These are phyloP conservation scores for Plebejus anna DNA, from an alignment of 2,888 invertebrate genomes.

Conservation along the genomic window DNA sequence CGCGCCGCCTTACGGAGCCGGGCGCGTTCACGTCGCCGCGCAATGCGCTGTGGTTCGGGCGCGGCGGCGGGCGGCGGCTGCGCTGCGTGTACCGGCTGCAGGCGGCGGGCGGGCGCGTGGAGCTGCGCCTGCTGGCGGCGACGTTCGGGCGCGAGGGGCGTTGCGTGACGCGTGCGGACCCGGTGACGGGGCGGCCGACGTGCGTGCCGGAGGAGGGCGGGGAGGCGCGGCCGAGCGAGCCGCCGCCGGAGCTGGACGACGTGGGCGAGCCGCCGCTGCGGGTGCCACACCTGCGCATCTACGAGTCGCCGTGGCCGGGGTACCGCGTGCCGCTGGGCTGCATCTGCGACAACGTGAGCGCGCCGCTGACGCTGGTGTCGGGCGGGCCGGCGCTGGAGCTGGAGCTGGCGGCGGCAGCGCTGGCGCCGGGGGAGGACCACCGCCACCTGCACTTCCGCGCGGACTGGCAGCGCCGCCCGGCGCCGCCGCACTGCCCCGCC, in stretches of 20 bases:
- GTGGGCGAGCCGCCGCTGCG: constrained; percentile 65
- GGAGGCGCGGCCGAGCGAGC: constrained; percentile 42
- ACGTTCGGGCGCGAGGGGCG: constrained; percentile 82
- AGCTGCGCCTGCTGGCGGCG: constrained; percentile 83
- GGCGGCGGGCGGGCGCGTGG: constrained; percentile 82
- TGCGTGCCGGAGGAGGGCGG: constrained; percentile 51
- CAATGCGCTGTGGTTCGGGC: constrained; percentile 90
- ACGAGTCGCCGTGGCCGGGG: constrained; percentile 87
- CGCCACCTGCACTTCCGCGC: constrained; percentile 89
- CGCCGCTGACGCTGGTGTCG: constrained; percentile 51
- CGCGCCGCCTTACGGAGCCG: constrained; percentile 59
- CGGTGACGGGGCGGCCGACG: constrained; percentile 83
- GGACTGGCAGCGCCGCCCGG: constrained; percentile 56
- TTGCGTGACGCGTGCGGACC: constrained; percentile 85
- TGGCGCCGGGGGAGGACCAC: constrained; percentile 90
- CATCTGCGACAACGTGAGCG: constrained; percentile 86
- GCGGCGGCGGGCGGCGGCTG: constrained; percentile 88
- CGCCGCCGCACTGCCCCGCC: constrained; percentile 40
- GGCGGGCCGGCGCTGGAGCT: constrained; percentile 83
- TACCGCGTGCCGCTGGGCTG: constrained; percentile 86
- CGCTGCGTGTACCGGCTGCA: constrained; percentile 89
- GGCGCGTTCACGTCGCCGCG: constrained; percentile 86
- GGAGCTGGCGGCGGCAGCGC: constrained; percentile 85
- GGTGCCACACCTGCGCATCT: constrained; percentile 79
- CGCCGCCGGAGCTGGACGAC: constrained; percentile 45